Conservation (phyloP, 2,888 invertebrate genomes). For the Lochmaea capreae region DNA sequence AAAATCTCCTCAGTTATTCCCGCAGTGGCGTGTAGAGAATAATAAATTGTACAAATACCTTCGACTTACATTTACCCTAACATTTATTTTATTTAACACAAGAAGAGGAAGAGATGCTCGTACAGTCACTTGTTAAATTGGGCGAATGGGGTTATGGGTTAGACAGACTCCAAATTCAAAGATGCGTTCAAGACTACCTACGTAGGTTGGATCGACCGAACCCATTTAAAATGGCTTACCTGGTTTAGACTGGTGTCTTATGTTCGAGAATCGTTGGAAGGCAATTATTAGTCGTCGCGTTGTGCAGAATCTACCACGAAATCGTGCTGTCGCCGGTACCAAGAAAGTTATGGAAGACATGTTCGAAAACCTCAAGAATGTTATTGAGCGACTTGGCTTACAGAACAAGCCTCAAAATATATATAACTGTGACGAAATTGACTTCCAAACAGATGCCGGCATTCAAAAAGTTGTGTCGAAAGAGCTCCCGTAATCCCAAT, state of each 20-base stretch:
- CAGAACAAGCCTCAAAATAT: slow-evolving; percentile 42
- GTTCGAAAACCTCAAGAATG: slow-evolving; percentile 35
- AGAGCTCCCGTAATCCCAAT: slow-evolving; percentile 34
- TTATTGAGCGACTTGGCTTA: slow-evolving; percentile 22
- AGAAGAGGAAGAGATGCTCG: slow-evolving; percentile 33
- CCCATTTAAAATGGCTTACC: slow-evolving; percentile 43
- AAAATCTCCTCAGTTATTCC: too few species aligned
- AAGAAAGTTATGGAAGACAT: slow-evolving; percentile 35
- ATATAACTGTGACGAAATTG: slow-evolving; percentile 41
- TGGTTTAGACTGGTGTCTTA: slow-evolving; percentile 39
- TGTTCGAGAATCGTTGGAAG: slow-evolving; percentile 40
- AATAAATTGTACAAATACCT: too few species aligned
- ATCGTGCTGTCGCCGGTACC: slow-evolving; percentile 33
- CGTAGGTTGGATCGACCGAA: too few species aligned
- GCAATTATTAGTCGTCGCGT: slow-evolving; percentile 20
- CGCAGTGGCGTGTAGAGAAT: too few species aligned
- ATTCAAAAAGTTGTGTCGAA: slow-evolving; percentile 41
- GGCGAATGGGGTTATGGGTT: slow-evolving; percentile 42
- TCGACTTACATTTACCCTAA: too few species aligned
- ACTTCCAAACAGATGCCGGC: slow-evolving; percentile 45
- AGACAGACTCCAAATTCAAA: slow-evolving; percentile 36
- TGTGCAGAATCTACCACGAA: slow-evolving; percentile 29
- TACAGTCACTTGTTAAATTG: slow-evolving; percentile 38
- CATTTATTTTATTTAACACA: too few species aligned
- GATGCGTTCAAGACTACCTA: too few species aligned